These are phyloP conservation scores for Poeciliopsis turneri DNA, from an alignment of 2,797 vertebrate species.

Conservation along the genomic window DNA sequence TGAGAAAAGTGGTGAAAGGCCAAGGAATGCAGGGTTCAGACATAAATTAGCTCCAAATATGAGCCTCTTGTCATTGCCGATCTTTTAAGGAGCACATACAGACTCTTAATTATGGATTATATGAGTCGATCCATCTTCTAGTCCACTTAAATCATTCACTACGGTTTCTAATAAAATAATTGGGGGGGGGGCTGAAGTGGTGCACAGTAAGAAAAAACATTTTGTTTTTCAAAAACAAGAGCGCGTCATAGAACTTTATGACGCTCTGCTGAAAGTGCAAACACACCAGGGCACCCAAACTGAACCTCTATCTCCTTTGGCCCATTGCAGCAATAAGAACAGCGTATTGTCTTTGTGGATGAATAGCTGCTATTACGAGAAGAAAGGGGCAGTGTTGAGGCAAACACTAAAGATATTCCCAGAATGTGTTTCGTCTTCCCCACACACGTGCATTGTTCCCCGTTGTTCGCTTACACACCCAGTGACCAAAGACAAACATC, in stretches of 20 bases:
- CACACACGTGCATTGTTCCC: conserved; percentile 76
- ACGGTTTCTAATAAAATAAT: conserved; percentile 49
- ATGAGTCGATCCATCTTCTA: conserved; percentile 56
- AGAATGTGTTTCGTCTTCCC: conserved; percentile 79
- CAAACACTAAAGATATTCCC: conserved; percentile 80
- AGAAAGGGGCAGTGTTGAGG: conserved; percentile 83
- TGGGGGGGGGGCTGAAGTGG: not conserved
- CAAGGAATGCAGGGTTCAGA: conserved; percentile 66
- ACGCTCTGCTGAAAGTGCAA: conserved; percentile 29
- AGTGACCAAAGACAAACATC: conserved; percentile 18
- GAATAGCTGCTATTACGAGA: conserved; percentile 81
- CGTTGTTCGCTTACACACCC: conserved; percentile 45
- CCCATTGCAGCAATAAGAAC: conserved; percentile 65
- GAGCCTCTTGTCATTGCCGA: conserved; percentile 65
- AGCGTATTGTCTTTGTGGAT: conserved; percentile 79
- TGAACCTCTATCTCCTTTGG: conserved; percentile 60
- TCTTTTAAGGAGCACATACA: conserved; percentile 54
- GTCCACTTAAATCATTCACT: conserved; percentile 56
- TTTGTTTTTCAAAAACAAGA: conserved; percentile 23
- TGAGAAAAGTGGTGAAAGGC: conserved; percentile 34
- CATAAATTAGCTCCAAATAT: conserved; percentile 71
- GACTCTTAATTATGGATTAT: conserved; percentile 74
- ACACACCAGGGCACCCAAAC: conserved; percentile 35
- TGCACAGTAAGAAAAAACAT: conserved; percentile 17
- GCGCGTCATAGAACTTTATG: not conserved